phyloP scores from a whole-genome alignment of 2,797 vertebrate genomes.

The Argentina silus region DNA sequence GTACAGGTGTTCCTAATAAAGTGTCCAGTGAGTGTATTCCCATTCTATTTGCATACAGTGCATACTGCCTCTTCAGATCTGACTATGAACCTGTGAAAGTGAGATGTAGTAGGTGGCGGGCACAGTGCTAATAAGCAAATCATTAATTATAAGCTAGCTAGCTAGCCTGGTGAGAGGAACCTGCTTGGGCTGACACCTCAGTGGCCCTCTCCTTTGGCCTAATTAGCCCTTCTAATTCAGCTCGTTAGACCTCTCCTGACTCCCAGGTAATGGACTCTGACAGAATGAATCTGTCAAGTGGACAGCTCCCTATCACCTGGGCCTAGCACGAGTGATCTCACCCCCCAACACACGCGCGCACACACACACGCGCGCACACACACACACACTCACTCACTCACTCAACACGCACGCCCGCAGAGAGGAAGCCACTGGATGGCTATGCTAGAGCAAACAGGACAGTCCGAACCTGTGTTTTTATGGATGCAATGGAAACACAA shows the following conservation, averaged over 20 bases:
- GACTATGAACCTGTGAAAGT: neutral
- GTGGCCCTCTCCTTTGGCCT: constrained; percentile 74
- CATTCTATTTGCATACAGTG: too few relatives aligned
- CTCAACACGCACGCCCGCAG: neutral
- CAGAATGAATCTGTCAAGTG: constrained; percentile 69
- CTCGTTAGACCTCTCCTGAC: constrained; percentile 64
- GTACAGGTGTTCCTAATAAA: too few relatives aligned
- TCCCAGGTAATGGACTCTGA: constrained; percentile 69
- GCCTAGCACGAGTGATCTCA: neutral
- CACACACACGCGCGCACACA: neutral
- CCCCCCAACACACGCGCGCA: too few relatives aligned
- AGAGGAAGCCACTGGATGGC: neutral
- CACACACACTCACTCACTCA: neutral
- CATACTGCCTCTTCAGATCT: neutral
- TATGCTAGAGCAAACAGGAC: too few relatives aligned
- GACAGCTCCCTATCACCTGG: constrained; percentile 46
- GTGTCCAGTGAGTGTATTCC: too few relatives aligned
- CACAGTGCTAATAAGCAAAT: constrained; percentile 30
- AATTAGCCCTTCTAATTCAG: constrained; percentile 83
- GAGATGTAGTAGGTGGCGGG: neutral
- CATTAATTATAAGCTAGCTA: constrained; percentile 43
- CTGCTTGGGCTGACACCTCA: neutral
- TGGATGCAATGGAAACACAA: constrained; percentile 1
- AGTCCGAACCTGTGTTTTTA: too few relatives aligned
- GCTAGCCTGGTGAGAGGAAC: constrained; percentile 1